Evolutionary conservation across 2,113 vertebrate species (phyloP), one percentile per base, ranked within the genome.

Genomic region (Bucco capensis): DNA sequence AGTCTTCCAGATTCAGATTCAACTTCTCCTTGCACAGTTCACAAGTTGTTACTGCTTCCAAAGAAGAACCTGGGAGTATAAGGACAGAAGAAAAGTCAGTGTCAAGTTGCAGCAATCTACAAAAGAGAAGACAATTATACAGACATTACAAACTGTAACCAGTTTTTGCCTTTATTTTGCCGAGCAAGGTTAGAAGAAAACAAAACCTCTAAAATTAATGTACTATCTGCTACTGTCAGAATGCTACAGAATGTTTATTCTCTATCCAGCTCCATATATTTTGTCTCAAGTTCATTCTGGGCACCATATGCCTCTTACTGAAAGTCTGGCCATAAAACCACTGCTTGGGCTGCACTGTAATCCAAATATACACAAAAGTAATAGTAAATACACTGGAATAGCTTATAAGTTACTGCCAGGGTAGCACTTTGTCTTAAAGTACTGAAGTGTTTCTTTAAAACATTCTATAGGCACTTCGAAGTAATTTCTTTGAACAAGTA

Each of bases 21-120:
- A 99, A 93, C 93, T 99, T 99, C 92, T 99, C 98, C 95, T 99
- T 99, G 96, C 99, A 99, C 60, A 99, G 98, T 85, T 99, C 99
- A 97, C 99, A 99, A 31, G 98, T 99, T 42, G 98, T 98, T 96
- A 99, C 98, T 56, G 98, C 98, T 92, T 99, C 99, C 67, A 99
- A 96, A 88, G 98, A 98, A 72, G 98, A 99, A 95, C 98, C 99
- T 99, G 77, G 44, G 62, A 25, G 73, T 58, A 76, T 82, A 60
- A 47, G 49, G 21, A 38, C 65, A 79, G 35, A 15, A 35, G 30
- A 4, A 88, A 94, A 58, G 14, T 72, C 61, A 70, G 42, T 10
- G 28, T 62, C n/a, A 65, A 61, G 31, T 37, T 56, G 35, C 57
- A 81, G 73, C 17, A 6, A 33, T 19, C 42, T 10, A 2, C 12